Percentiles rank a stretch among this genome's conserved stretches.
Conservation (phyloP, 2,113 vertebrate genomes). For the Cynopterus brachyotis region DNA sequence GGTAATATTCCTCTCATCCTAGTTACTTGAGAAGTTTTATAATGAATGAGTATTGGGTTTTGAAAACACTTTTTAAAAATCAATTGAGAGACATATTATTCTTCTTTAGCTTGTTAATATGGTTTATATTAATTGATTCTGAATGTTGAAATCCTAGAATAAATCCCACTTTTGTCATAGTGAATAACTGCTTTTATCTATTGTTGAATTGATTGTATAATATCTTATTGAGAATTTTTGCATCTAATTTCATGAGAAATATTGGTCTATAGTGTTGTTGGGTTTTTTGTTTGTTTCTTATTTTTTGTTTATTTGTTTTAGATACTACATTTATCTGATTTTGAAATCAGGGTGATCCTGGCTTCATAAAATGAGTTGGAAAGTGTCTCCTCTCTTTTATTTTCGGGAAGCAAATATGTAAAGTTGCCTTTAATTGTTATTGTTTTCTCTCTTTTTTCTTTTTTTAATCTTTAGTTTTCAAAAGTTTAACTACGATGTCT, state of each 20-base stretch:
- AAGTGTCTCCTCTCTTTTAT: background rate
- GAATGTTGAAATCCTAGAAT: background rate
- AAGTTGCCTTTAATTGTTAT: background rate
- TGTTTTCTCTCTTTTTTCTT: no score
- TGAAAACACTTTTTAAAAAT: background rate
- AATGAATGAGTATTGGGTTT: background rate
- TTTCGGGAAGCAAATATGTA: background rate
- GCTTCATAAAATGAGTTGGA: background rate
- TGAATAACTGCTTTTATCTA: background rate
- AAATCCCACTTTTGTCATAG: background rate
- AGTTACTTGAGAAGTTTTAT: background rate
- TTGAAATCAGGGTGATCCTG: background rate
- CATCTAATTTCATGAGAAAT: background rate
- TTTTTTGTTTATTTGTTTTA: background rate
- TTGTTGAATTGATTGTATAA: background rate
- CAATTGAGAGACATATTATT: background rate
- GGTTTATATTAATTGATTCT: background rate
- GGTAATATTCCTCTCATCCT: background rate
- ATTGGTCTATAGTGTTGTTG: background rate
- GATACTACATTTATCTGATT: background rate
- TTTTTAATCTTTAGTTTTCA: background rate
- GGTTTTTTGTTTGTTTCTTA: background rate
- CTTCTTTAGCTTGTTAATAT: background rate
- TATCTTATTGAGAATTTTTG: background rate
- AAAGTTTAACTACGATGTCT: background rate